phyloP scores from a whole-genome alignment of 2,797 vertebrate genomes.

The Typhlichthys eigenmanni region DNA sequence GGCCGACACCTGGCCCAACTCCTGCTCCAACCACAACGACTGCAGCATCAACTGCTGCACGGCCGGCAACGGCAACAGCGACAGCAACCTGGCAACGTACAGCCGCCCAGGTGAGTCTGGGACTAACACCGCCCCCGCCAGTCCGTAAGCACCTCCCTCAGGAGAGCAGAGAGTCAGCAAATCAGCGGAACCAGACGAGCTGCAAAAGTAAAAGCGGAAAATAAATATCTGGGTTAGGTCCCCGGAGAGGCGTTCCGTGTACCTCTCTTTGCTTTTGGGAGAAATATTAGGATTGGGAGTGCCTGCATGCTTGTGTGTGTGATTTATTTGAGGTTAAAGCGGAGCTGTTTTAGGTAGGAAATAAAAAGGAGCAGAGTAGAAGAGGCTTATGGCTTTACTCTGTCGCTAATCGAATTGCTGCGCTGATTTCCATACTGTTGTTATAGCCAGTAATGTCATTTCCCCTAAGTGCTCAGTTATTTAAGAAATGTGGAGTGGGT shows the following conservation, averaged over 20 bases:
- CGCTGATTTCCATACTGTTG: slow-evolving; percentile 83
- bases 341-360: slow-evolving; percentile 75
- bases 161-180: slow-evolving; percentile 41
- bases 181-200: slow-evolving; percentile 44
- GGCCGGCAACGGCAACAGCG: slow-evolving; percentile 92
- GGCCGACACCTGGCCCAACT: slow-evolving; percentile 98
- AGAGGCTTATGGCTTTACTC: slow-evolving; percentile 73
- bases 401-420: slow-evolving; percentile 81
- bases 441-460: slow-evolving; percentile 81
- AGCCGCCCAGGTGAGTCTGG: slow-evolving; percentile 91
- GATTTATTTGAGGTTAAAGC: slow-evolving; percentile 77
- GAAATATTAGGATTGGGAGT: slow-evolving; percentile 67
- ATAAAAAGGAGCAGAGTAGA: slow-evolving; percentile 74
- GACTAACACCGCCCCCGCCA: slow-evolving; percentile 5
- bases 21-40: slow-evolving; percentile 95
- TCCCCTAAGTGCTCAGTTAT: slow-evolving; percentile 82
- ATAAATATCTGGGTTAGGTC: slow-evolving; percentile 75
- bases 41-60: slow-evolving; percentile 98
- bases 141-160: slow-evolving; percentile 24
- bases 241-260: slow-evolving; percentile 58
- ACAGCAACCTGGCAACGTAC: slow-evolving; percentile 96
- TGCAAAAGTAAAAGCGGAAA: slow-evolving; percentile 49
- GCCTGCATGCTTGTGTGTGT: slow-evolving; percentile 58
- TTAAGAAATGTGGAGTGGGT: slow-evolving; percentile 77
- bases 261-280: slow-evolving; percentile 50